Conservation (phyloP, 2,888 invertebrate species). For the Sphecodes monilicornis region DNA sequence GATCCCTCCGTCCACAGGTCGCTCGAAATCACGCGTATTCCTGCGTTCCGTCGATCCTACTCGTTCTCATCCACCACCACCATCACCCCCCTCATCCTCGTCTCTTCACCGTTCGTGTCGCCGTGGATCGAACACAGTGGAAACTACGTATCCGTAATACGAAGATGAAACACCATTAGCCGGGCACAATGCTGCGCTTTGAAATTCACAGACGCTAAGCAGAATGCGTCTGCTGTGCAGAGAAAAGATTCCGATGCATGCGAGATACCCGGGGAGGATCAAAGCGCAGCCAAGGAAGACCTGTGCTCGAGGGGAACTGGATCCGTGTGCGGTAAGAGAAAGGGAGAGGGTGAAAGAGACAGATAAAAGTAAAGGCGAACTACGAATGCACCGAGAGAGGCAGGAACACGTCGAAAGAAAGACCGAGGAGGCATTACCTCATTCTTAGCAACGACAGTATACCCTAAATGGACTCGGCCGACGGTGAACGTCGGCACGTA, state of each 20-base stretch:
- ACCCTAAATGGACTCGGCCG: conserved; percentile 68
- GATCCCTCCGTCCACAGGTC: background rate
- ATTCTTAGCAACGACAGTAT: conserved; percentile 52
- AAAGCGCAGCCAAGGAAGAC: conserved; percentile 44
- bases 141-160: conserved; percentile 40
- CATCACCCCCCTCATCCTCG: background rate
- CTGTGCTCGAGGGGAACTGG: conserved; percentile 24
- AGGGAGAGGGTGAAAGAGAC: background rate
- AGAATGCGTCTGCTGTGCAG: conserved; percentile 30
- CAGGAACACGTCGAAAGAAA: background rate
- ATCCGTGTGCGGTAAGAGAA: background rate
- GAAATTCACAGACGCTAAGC: conserved; percentile 45
- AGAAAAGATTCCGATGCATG: conserved; percentile 53
- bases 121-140: conserved; percentile 6
- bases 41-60: conserved; percentile 12
- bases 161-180: conserved; percentile 51
- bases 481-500: conserved; percentile 35
- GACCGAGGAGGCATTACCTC: conserved; percentile 43
- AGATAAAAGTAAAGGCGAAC: background rate
- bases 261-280: conserved; percentile 47
- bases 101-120: background rate
- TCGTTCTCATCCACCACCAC: background rate
- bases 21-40: conserved; percentile 23
- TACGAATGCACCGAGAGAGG: background rate
- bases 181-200: conserved; percentile 38